Base-by-base conservation (phyloP, 2,113 vertebrate genomes). In the Prolemur simus region DNA sequence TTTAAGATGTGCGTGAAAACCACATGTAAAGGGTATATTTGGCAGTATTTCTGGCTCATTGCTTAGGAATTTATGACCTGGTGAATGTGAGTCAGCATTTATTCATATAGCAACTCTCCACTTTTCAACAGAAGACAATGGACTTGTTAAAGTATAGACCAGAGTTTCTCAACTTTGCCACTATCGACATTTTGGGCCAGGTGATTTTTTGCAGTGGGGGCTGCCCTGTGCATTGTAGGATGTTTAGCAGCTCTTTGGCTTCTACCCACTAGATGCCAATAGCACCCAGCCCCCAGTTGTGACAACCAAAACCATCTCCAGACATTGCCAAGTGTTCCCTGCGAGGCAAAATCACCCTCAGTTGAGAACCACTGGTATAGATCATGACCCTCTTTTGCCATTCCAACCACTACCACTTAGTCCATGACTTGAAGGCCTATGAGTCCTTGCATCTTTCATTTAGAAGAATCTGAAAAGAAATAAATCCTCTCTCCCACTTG, bases 21-120 rank as follows among this genome's bases (percentile, higher is more conserved):
- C 78, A 42, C 64, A 97, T 60, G 5, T 54, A 81, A 66, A 8
- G 0, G 45, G 10, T 17, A 49, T 54, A 14, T 76, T 93, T 80
- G 20, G n/a, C 73, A 83, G 34, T 47, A 68, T 15, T 21, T 97
- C 96, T 96, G 92, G 71, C 87, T 97, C 54, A 12, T 66, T n/a
- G 14, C 82, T 23, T 32, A 92, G 68, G 66, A 97, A 98, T 87
- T 47, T 11, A 11, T 84, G 94, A 74, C 54, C 63, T 94, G 54
- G 76, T 91, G 39, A 94, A 78, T 83, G 2, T 18, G 12, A 93
- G 89, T 86, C 94, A 95, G 89, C 39, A 82, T 80, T 80, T 21
- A 87, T 45, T 27, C 66, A 68, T 83, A 74, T 82, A 78, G 77
- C 23, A 81, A 42, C 1, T 60, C 56, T 47, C 49, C 71, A 54